Conservation (phyloP, 2,888 invertebrate genomes). For the Ochropacha duplaris region DNA sequence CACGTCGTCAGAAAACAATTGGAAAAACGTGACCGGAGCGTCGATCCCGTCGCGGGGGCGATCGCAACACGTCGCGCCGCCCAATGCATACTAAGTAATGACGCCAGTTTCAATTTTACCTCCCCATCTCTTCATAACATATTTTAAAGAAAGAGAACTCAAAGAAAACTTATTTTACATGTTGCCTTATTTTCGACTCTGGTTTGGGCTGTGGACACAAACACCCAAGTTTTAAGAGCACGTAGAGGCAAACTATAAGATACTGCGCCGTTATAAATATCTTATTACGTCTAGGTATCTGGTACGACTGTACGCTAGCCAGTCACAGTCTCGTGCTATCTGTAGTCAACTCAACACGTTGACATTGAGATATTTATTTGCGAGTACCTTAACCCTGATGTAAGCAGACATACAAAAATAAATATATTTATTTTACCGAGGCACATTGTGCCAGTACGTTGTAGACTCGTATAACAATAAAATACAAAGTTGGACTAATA, state of each 20-base stretch:
- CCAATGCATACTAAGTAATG: conserved; percentile 81
- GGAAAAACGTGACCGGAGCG: conserved; percentile 74
- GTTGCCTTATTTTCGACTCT: conserved; percentile 9
- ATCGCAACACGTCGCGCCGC: conserved; percentile 69
- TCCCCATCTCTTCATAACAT: conserved; percentile 57
- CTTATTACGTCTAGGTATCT: conserved; percentile 50
- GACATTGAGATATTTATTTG: conserved; percentile 7
- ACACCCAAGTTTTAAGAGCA: conserved; percentile 28
- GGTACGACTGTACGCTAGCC: conserved; percentile 39
- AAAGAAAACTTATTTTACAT: conserved; percentile 12
- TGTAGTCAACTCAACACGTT: conserved; percentile 30
- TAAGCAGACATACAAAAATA: background rate
- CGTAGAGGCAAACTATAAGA: conserved; percentile 30
- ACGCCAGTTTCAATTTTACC: conserved; percentile 76
- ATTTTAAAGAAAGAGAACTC: conserved; percentile 20
- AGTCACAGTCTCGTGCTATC: conserved; percentile 31
- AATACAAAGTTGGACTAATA: conserved; percentile 61
- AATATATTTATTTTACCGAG: background rate
- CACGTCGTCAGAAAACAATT: conserved; percentile 82
- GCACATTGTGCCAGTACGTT: background rate
- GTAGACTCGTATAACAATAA: conserved; percentile 31
- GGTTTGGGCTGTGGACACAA: conserved; percentile 16
- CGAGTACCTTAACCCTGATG: conserved; percentile 4
- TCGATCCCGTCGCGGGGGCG: conserved; percentile 60
- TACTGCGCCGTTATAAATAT: conserved; percentile 58